Evolutionary conservation across 2,888 invertebrate species (phyloP).

Genomic region (Tenthredo mesomela): DNA sequence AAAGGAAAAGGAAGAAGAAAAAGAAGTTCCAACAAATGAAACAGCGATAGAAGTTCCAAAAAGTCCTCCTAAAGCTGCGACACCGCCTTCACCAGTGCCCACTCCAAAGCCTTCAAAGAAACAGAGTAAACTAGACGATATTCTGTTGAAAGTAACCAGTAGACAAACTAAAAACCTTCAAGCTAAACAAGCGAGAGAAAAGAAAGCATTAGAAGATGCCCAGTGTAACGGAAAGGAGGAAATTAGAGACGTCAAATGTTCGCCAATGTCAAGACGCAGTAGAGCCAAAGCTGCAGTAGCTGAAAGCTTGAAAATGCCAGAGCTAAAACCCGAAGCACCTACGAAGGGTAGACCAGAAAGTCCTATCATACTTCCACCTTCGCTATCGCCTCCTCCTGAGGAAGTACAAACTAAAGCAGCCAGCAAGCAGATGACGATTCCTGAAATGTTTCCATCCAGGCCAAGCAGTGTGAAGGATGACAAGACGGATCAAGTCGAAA

Average conservation of each 20-base stretch:
- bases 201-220: slow-evolving; percentile 65
- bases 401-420: slow-evolving; percentile 51
- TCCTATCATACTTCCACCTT: slow-evolving; percentile 64
- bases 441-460: slow-evolving; percentile 64
- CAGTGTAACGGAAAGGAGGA: slow-evolving; percentile 71
- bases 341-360: slow-evolving; percentile 61
- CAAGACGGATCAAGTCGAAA: slow-evolving; percentile 57
- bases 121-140: slow-evolving; percentile 74
- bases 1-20: slow-evolving; percentile 55
- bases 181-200: slow-evolving; percentile 71
- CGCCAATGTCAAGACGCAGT: slow-evolving; percentile 65
- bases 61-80: slow-evolving; percentile 60
- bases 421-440: slow-evolving; percentile 67
- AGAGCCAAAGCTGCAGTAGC: slow-evolving; percentile 60
- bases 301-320: slow-evolving; percentile 64
- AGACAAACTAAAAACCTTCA: slow-evolving; percentile 71
- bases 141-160: slow-evolving; percentile 73
- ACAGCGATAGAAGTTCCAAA: slow-evolving; percentile 41
- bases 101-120: slow-evolving; percentile 67
- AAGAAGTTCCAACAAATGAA: slow-evolving; percentile 57
- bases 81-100: slow-evolving; percentile 52
- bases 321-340: slow-evolving; percentile 61
- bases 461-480: slow-evolving; percentile 41
- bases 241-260: slow-evolving; percentile 60
- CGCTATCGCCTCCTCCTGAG: slow-evolving; percentile 61